These are phyloP conservation scores for Hyperoplus lanceolatus DNA, from an alignment of 2,797 vertebrate species.

Conservation along the genomic window DNA sequence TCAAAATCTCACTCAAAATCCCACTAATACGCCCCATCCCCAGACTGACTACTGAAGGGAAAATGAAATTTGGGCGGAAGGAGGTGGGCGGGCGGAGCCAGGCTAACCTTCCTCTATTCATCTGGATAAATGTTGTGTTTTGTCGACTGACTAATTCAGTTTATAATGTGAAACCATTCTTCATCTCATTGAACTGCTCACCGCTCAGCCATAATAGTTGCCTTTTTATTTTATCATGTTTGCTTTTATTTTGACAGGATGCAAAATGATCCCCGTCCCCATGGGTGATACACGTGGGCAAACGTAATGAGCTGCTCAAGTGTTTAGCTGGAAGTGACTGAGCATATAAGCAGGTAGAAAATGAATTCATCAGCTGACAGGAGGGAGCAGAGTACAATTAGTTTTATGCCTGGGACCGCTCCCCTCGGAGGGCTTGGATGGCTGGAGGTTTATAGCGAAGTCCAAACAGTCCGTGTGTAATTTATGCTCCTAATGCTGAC, in stretches of 20 bases:
- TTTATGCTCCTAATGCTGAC: constrained; percentile 55
- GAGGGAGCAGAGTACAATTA: constrained; percentile 58
- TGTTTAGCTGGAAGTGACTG: constrained; percentile 42
- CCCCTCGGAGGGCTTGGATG: constrained; percentile 12
- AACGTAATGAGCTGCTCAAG: constrained; percentile 60
- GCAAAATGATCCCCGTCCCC: constrained; percentile 50
- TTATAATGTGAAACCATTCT: not conserved
- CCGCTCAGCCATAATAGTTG: not conserved
- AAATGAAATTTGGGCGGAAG: no score
- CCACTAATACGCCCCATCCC: no score
- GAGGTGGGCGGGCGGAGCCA: no score
- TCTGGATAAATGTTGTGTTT: no score
- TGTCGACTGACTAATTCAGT: not conserved
- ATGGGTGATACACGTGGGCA: constrained; percentile 29
- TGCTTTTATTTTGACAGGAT: constrained; percentile 59
- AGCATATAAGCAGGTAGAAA: constrained; percentile 42
- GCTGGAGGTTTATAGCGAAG: constrained; percentile 46
- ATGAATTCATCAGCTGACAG: constrained; percentile 66
- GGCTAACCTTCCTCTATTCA: no score
- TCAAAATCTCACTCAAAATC: no score
- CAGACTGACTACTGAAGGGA: no score
- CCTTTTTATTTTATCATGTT: constrained; percentile 40
- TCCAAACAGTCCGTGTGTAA: constrained; percentile 54
- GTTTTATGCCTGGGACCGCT: constrained; percentile 46
- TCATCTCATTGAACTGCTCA: not conserved